phyloP scores from a whole-genome alignment of 2,797 vertebrate genomes.

The Momotus momota region DNA sequence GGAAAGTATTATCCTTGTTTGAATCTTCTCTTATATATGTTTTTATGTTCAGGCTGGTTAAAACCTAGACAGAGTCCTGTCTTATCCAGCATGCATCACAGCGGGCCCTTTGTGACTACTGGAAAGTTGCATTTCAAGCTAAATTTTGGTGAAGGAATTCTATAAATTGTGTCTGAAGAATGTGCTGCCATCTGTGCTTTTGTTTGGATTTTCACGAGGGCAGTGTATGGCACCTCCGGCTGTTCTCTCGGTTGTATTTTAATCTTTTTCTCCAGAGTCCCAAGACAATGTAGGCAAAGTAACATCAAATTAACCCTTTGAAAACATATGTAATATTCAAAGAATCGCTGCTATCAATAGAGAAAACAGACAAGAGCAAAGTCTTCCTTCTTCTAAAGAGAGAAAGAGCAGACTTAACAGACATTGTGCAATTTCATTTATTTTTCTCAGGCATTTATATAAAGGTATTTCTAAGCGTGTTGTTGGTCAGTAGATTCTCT shows the following conservation, averaged over 20 bases:
- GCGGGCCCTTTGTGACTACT: neutral
- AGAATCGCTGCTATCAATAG: neutral
- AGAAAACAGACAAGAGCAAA: neutral
- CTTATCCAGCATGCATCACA: neutral
- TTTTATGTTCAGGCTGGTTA: neutral
- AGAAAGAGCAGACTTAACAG: neutral
- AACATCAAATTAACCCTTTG: neutral
- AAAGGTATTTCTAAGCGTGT: neutral
- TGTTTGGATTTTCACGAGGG: neutral
- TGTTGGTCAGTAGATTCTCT: neutral
- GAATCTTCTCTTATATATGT: neutral
- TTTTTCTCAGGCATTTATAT: neutral
- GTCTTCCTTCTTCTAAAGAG: neutral
- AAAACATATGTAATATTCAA: neutral
- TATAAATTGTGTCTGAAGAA: neutral
- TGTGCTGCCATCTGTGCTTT: fast-evolving
- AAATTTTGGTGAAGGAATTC: neutral
- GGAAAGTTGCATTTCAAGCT: neutral
- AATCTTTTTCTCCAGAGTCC: neutral
- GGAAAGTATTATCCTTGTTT: neutral
- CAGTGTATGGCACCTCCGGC: neutral
- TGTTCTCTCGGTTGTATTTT: neutral
- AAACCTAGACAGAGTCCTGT: neutral
- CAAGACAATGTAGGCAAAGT: neutral
- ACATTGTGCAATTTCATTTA: neutral